Conservation (phyloP, 2,888 invertebrate genomes). For the Ophraella communa region DNA sequence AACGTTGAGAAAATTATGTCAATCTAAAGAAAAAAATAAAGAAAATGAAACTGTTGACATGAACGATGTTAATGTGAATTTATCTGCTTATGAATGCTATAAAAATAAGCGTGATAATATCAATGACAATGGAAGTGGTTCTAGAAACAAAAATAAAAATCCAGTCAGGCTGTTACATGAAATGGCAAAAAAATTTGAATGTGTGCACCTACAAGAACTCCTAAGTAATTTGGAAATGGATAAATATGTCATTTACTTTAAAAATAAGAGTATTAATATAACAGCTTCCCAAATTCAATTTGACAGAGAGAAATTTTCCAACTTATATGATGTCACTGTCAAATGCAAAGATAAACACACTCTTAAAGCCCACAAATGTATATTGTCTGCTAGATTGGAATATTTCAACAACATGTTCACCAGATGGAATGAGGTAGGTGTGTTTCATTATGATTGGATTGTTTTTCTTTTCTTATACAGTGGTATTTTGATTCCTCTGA, state of each 20-base stretch:
- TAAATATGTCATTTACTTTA: conserved; percentile 38
- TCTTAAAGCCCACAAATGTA: conserved; percentile 78
- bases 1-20: conserved; percentile 41
- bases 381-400: conserved; percentile 81
- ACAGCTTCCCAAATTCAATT: conserved; percentile 32
- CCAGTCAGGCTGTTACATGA: conserved; percentile 67
- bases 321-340: conserved; percentile 56
- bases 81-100: conserved; percentile 64
- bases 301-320: conserved; percentile 43
- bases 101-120: conserved; percentile 39
- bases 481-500: no score
- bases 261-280: conserved; percentile 34
- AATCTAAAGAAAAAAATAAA: conserved; percentile 33
- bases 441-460: no score
- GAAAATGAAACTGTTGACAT: conserved; percentile 25
- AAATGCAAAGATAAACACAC: conserved; percentile 53
- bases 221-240: conserved; percentile 60
- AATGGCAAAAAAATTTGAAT: conserved; percentile 64
- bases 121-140: conserved; percentile 30
- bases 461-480: no score
- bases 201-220: conserved; percentile 62
- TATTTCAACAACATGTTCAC: conserved; percentile 87
- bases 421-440: conserved; percentile 75
- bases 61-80: conserved; percentile 41
- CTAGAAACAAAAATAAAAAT: conserved; percentile 54